A percentile compares a stretch with the other conserved stretches of the same genome.
Conservation (phyloP, 1,140 invertebrate species). For the Antheraea mylitta region DNA sequence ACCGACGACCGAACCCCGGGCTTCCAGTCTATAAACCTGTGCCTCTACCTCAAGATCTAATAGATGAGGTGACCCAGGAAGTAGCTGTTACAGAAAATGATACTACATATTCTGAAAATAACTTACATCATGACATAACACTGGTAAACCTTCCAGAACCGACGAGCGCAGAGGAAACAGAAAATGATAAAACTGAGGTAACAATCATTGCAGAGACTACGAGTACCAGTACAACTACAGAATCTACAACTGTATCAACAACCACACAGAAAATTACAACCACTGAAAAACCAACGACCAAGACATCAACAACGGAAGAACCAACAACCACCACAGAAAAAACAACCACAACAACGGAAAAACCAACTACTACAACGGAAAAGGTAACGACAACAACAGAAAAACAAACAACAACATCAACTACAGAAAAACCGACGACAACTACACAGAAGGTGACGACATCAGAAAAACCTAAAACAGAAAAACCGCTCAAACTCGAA, state of each 20-base stretch:
- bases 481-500: constrained; percentile 50
- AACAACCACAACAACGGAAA: constrained; percentile 32
- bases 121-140: constrained; percentile 46
- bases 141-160: constrained; percentile 28
- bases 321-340: constrained; percentile 37
- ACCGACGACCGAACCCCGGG: constrained; percentile 70
- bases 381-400: constrained; percentile 40
- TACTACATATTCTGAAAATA: constrained; percentile 56
- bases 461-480: constrained; percentile 36
- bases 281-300: too few relatives aligned
- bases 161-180: constrained; percentile 35
- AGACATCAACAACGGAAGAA: constrained; percentile 28
- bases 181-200: constrained; percentile 35
- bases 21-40: constrained; percentile 69
- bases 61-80: constrained; percentile 46
- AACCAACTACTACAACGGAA: constrained; percentile 32
- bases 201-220: constrained; percentile 36
- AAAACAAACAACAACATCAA: constrained; percentile 31
- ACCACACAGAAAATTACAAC: constrained; percentile 6
- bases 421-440: constrained; percentile 37
- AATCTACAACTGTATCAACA: constrained; percentile 33
- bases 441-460: constrained; percentile 29
- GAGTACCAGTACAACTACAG: constrained; percentile 36
- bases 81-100: constrained; percentile 49
- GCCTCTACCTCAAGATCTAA: constrained; percentile 32